Evolutionary conservation across 2,797 vertebrate species (phyloP).

Genomic region (Acanthurus leucopareius): DNA sequence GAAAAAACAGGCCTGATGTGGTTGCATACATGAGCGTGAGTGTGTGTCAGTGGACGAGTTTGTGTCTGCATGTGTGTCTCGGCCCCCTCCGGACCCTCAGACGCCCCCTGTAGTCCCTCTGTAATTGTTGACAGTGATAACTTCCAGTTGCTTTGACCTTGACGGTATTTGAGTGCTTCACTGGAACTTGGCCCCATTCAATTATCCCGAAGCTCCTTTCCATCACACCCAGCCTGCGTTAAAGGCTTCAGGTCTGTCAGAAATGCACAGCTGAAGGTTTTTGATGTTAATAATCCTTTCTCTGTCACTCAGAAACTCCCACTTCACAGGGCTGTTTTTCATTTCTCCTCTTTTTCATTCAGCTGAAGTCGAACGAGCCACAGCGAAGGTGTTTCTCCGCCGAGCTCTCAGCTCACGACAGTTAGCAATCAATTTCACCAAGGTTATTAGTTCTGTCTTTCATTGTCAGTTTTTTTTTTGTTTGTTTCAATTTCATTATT

Average conservation of each 20-base stretch:
- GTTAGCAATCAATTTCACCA: background rate
- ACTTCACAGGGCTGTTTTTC: conserved; percentile 8
- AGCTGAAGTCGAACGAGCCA: background rate
- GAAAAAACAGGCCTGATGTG: conserved; percentile 10
- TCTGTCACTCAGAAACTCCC: background rate
- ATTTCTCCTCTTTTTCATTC: background rate
- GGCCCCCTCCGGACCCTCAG: conserved; percentile 2
- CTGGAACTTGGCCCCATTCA: conserved; percentile 37
- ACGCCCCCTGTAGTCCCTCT: conserved; percentile 28
- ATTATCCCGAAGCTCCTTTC: conserved; percentile 46
- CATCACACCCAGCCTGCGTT: conserved; percentile 17
- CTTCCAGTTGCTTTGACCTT: conserved; percentile 66
- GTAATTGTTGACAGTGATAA: conserved; percentile 55
- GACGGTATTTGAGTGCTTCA: conserved; percentile 45
- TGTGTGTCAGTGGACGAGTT: background rate
- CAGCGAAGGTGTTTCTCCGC: conserved; percentile 10
- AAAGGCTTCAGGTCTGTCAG: conserved; percentile 27
- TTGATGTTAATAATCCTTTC: conserved; percentile 32
- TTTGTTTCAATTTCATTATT: too few relatives aligned
- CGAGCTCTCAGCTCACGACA: background rate
- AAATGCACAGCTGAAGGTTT: background rate
- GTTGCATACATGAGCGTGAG: conserved; percentile 17
- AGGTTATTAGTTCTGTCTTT: conserved; percentile 27
- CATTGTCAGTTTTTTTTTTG: background rate
- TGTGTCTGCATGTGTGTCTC: conserved; percentile 2